Base-by-base conservation (phyloP, 2,797 vertebrate genomes). In the Apogon talboti region DNA sequence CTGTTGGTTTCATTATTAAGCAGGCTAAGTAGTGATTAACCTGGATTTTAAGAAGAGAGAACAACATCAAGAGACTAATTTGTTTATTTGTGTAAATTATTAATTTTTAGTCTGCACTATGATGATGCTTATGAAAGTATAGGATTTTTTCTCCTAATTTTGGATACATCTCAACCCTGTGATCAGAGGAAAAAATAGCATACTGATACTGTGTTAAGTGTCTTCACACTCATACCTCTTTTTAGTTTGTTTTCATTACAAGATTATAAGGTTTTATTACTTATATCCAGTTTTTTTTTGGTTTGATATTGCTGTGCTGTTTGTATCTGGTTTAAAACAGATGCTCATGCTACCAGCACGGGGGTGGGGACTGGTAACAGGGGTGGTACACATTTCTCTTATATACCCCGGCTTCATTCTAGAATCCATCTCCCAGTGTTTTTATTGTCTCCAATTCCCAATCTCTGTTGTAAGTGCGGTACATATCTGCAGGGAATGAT, bases 11-110 rank as follows among this genome's bases (percentile, higher is more conserved):
- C 53, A 46, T 21, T 11, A 61, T 60, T 38, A 51, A 69, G 50
- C 18, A 35, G 69, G 57, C 49, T 52, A 73, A 70, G 44, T 30
- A 28, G 49, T 53, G 21, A 50, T 68, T 77, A 66, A 61, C 66
- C 56, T 49, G 12, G 2, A 13, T 33, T 42, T 38, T 13, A 52
- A 49, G 8, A 57, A 46, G 12, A 18, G 10, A 49, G 15, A 71
- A 53, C 1, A 49, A 56, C 35, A 54, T 67, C 18, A 33, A 59
- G 52, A 54, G 12, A 69, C 54, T 71, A 2, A 54, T 75, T 52
- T 70, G 21, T 64, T 73, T 30, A 12, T 44, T 43, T 46, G 53
- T 37, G 21, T 41, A 18, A 46, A 13, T 43, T 24, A 55, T 62
- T 66, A 41, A 2, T 45, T 33, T 48, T 15, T 38, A 30, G 18